Evolutionary conservation across 2,113 vertebrate species (phyloP).

Genomic region (Ciconia maguari): DNA sequence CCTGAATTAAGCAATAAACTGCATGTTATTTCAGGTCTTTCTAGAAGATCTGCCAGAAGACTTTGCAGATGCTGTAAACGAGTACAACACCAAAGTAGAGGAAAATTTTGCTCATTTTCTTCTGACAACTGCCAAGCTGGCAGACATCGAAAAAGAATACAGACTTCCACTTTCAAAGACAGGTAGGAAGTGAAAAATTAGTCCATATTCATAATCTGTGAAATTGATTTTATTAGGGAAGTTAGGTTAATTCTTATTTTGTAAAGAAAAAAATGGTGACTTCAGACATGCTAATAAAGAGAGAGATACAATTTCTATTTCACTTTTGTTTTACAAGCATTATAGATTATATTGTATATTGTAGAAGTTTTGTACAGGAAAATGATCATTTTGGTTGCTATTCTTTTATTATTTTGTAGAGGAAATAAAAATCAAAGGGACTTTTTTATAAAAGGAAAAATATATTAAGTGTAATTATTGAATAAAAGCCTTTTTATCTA

Average conservation of each 20-base stretch:
- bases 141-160: conserved; percentile 53
- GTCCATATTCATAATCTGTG: not conserved
- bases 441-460: not conserved
- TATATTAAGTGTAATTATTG: not conserved
- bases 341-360: not conserved
- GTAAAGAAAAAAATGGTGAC: not conserved
- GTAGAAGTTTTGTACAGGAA: not conserved
- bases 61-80: conserved; percentile 36
- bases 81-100: conserved; percentile 41
- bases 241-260: not conserved
- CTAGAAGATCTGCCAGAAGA: conserved; percentile 55
- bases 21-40: conserved; percentile 28
- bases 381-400: not conserved
- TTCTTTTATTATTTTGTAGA: not conserved
- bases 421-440: not conserved
- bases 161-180: conserved; percentile 55
- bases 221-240: not conserved
- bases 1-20: not conserved
- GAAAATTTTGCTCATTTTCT: conserved; percentile 60
- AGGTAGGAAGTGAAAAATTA: conserved; percentile 9
- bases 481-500: not conserved
- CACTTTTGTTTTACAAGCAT: not conserved
- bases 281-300: not conserved
- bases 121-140: conserved; percentile 30
- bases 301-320: not conserved